phyloP scores from a whole-genome alignment of 2,888 invertebrate genomes.

The Hypena proboscidalis region DNA sequence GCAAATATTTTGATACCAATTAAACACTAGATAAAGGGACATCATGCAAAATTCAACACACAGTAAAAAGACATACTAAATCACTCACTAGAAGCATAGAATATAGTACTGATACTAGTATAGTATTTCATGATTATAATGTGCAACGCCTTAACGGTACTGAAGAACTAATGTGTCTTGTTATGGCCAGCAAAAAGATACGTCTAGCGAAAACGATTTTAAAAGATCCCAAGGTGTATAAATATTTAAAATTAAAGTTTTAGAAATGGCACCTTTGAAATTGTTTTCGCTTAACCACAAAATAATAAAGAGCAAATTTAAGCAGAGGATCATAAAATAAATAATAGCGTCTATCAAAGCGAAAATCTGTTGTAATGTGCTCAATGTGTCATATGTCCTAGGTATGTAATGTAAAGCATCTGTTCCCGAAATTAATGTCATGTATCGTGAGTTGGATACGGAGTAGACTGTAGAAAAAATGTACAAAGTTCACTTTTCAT shows the following conservation, averaged over 20 bases:
- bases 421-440: slow-evolving; percentile 38
- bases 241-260: background rate
- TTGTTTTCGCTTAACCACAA: slow-evolving; percentile 21
- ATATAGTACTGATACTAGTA: slow-evolving; percentile 44
- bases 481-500: slow-evolving; percentile 67
- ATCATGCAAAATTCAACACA: slow-evolving; percentile 27
- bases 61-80: slow-evolving; percentile 21
- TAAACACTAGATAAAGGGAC: slow-evolving; percentile 10
- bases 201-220: slow-evolving; percentile 22
- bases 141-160: slow-evolving; percentile 46
- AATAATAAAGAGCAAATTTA: slow-evolving; percentile 12
- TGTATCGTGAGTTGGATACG: slow-evolving; percentile 42
- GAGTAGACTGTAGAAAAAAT: slow-evolving; percentile 60
- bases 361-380: slow-evolving; percentile 56
- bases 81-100: slow-evolving; percentile 40
- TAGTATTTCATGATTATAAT: slow-evolving; percentile 41
- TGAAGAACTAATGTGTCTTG: slow-evolving; percentile 46
- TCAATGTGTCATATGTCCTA: slow-evolving; percentile 52
- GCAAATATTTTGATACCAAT: slow-evolving; percentile 15
- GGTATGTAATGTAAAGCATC: slow-evolving; percentile 51
- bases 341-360: slow-evolving; percentile 60
- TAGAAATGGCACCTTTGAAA: slow-evolving; percentile 17
- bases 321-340: slow-evolving; percentile 32
- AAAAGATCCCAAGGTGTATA: slow-evolving; percentile 7
- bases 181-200: slow-evolving; percentile 38